These are phyloP conservation scores for Coleophora flavipennella DNA, from an alignment of 2,888 invertebrate genomes.

Conservation along the genomic window DNA sequence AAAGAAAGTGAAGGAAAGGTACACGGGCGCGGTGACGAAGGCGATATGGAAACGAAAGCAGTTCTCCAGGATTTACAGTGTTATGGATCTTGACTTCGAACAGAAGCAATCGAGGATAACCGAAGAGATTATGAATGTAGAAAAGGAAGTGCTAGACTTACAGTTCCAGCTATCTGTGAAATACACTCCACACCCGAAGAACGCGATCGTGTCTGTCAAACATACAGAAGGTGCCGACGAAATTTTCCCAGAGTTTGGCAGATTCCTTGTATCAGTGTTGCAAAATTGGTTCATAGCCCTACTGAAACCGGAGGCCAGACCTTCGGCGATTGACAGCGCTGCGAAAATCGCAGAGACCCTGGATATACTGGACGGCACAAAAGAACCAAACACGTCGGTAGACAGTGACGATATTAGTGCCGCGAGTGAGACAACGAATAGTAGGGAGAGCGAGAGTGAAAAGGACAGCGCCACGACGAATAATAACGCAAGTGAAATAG, in stretches of 20 bases:
- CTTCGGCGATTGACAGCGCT: conserved; percentile 18
- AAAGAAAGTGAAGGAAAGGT: conserved; percentile 32
- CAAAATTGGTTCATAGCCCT: conserved; percentile 33
- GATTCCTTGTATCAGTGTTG: conserved; percentile 30
- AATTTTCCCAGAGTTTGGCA: conserved; percentile 36
- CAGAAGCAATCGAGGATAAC: conserved; percentile 36
- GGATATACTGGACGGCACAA: conserved; percentile 9
- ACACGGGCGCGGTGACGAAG: conserved; percentile 23
- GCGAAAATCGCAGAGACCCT: conserved; percentile 19
- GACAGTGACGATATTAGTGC: conserved; percentile 2
- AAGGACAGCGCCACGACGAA: conserved; percentile 8
- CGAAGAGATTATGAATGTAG: conserved; percentile 28
- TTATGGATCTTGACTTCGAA: conserved; percentile 19
- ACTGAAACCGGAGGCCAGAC: conserved; percentile 22
- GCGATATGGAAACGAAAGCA: conserved; percentile 43
- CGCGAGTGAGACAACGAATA: not conserved
- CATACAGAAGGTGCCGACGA: conserved; percentile 25
- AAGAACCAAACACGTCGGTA: not conserved
- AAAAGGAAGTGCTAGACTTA: conserved; percentile 22
- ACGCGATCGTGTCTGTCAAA: conserved; percentile 21
- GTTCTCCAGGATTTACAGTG: conserved; percentile 20
- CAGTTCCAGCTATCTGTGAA: conserved; percentile 27
- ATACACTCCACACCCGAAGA: conserved; percentile 24
- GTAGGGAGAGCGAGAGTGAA: not conserved
- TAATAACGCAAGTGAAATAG: conserved; percentile 4